Evolutionary conservation across 2,113 vertebrate species (phyloP), one percentile per base, ranked within the genome.

Genomic region (Chascanopsetta lugubris): DNA sequence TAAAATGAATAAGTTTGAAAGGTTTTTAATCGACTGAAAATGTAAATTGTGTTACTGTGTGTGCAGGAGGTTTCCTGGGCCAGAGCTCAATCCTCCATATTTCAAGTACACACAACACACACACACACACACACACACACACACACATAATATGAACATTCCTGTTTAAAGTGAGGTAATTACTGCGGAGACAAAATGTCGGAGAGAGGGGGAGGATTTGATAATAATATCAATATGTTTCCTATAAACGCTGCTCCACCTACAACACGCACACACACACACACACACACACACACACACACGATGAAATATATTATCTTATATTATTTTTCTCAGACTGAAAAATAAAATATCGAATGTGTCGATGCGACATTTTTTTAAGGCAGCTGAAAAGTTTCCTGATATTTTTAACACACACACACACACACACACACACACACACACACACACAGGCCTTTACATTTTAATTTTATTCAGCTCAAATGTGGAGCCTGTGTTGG

Each of bases 131-230:
- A 68, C 11, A 48, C 11, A 29, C 25, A 53, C 21, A 29, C 38
- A 59, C 9, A 69, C 26, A 73, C 27, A 58, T 43, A 72, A 86
- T 82, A 88, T 82, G 66, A 67, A 79, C 80, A 88, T 89, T 88
- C 83, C 85, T 69, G 55, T 72, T 80, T 69, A 77, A 83, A 83
- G 65, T 75, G 68, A 36, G 63, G 69, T 36, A 87, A 88, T 85
- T 87, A 81, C 57, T 67, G 25, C 47, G 80, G 84, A 85, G 77
- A 92, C 85, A 87, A 84, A 87, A 87, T 89, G 90, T 89, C 88
- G 86, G 80, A 30, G 30, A n/a, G 24, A 13, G 34, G 15, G n/a
- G 38, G 55, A 10, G 56, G 56, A 54, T 67, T 78, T 84, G 69
- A 82, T 74, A 69, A 80, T 77, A 84, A 88, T 89, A 86, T 85